phyloP scores from a whole-genome alignment of 2,113 vertebrate genomes.

The Rhegmatorhina hoffmannsi region DNA sequence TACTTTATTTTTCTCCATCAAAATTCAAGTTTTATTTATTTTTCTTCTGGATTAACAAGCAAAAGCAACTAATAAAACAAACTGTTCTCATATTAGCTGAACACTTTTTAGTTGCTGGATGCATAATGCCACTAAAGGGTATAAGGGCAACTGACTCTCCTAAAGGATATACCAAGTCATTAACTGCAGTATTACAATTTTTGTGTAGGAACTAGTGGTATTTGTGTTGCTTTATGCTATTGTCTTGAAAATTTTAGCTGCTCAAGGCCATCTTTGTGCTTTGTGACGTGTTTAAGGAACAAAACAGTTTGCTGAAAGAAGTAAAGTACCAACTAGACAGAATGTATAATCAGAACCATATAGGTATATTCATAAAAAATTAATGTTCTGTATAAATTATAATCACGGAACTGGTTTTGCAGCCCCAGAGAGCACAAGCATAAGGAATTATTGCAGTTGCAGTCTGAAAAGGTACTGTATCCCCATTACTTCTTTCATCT shows the following conservation, averaged over 20 bases:
- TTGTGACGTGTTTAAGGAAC: not conserved
- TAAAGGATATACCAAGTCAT: not conserved
- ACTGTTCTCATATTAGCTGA: not conserved
- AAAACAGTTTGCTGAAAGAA: not conserved
- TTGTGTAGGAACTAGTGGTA: not conserved
- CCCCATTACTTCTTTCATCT: not conserved
- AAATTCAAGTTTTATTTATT: not conserved
- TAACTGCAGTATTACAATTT: not conserved
- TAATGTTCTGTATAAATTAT: not conserved
- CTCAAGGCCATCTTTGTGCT: not conserved
- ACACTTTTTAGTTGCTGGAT: not conserved
- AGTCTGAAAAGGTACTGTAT: not conserved
- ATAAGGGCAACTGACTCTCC: not conserved
- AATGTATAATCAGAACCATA: not conserved
- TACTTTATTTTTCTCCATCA: not conserved
- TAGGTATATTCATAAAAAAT: not conserved
- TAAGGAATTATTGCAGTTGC: not conserved
- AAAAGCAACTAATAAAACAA: not conserved
- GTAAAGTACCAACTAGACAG: not conserved
- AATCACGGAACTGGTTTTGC: not conserved
- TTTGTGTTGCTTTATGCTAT: not conserved
- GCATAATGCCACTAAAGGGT: not conserved
- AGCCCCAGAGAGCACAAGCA: not conserved
- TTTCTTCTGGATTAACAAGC: not conserved
- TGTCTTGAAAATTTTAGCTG: not conserved